Percentiles rank a stretch among this genome's conserved stretches.
Conservation (phyloP, 2,113 vertebrate species). For the Notarius lentiginosus region DNA sequence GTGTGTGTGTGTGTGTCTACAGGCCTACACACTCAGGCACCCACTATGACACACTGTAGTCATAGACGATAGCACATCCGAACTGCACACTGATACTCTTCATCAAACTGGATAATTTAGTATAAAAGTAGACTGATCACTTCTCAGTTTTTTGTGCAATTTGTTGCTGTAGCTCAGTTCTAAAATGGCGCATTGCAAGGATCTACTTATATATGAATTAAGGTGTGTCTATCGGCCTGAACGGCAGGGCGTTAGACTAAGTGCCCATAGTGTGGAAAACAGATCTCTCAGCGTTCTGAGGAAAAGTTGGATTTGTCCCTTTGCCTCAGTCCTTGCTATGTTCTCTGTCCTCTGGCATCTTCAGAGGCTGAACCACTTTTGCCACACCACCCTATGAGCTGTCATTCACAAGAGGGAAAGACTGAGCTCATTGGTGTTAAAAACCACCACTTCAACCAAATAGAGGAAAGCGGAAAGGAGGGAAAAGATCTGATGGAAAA, state of each 20-base stretch:
- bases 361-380: slow-evolving; percentile 15
- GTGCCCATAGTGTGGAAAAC: background rate
- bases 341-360: slow-evolving; percentile 17
- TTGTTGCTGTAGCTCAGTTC: background rate
- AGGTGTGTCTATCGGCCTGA: background rate
- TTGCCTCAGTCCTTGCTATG: background rate
- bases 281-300: background rate
- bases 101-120: background rate
- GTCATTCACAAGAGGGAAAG: slow-evolving; percentile 60
- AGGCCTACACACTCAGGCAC: background rate
- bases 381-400: slow-evolving; percentile 12
- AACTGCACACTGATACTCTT: background rate
- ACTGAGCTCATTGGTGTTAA: slow-evolving; percentile 73
- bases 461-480: slow-evolving; percentile 59
- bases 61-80: background rate
- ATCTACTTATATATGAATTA: background rate
- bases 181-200: background rate
- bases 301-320: background rate
- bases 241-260: background rate
- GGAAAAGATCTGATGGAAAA: slow-evolving; percentile 68
- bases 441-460: slow-evolving; percentile 61
- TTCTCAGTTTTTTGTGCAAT: background rate
- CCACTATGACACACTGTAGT: background rate
- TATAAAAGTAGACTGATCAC: background rate
- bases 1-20: background rate